A percentile compares a stretch with the other conserved stretches of the same genome.
Conservation (phyloP, 2,888 invertebrate species). For the Bellardia bayeri region DNA sequence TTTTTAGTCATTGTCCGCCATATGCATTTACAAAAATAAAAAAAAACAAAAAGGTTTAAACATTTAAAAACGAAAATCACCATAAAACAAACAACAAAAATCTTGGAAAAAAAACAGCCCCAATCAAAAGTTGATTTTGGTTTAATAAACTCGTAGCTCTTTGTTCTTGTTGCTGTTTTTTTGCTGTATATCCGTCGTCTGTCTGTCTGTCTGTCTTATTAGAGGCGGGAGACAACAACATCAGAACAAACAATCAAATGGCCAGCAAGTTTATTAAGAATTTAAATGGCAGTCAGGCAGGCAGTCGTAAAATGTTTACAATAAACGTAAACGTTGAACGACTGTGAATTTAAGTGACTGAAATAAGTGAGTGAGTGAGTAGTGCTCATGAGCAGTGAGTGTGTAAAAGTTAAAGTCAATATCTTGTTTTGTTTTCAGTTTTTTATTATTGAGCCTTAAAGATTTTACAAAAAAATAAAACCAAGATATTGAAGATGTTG, state of each 20-base stretch:
- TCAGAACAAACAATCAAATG: conserved; percentile 71
- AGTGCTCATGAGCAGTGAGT: neutral
- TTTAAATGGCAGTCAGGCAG: conserved; percentile 68
- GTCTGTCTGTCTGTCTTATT: conserved; percentile 44
- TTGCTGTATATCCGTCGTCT: neutral
- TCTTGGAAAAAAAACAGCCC: neutral
- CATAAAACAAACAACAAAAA: conserved; percentile 16
- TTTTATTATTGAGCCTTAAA: conserved; percentile 7
- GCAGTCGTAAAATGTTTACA: conserved; percentile 52
- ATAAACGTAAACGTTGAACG: conserved; percentile 36
- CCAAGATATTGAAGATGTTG: conserved; percentile 33
- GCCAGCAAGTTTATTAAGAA: conserved; percentile 73
- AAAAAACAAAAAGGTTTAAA: conserved; percentile 15
- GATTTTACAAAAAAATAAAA: neutral
- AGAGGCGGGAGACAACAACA: conserved; percentile 62
- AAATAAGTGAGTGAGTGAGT: conserved; percentile 6
- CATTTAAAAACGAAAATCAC: conserved; percentile 28
- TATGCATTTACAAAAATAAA: conserved; percentile 58
- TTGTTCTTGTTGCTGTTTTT: conserved; percentile 5
- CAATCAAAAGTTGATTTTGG: conserved; percentile 24
- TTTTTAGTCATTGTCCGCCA: conserved; percentile 64
- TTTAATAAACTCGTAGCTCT: conserved; percentile 71
- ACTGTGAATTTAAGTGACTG: conserved; percentile 32
- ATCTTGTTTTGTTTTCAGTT: neutral
- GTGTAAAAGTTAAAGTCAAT: neutral